Conservation (phyloP, 1,140 invertebrate genomes). For the Contarinia nasturtii region DNA sequence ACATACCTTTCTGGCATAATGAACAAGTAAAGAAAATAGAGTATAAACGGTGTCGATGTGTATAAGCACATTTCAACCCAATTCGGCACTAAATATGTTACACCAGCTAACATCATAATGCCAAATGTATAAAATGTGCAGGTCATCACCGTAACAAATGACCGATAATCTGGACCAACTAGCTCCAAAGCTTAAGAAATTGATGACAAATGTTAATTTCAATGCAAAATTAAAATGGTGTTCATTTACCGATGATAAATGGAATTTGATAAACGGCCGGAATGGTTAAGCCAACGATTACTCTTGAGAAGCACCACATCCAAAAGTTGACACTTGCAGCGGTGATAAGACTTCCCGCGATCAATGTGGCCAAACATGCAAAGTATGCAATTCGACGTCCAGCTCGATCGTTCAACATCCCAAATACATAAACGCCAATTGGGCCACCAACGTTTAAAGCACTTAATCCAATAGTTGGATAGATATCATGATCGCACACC, state of each 20-base stretch:
- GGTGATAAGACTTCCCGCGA: constrained; percentile 57
- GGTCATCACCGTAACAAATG: constrained; percentile 77
- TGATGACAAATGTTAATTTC: neutral
- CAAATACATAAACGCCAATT: constrained; percentile 70
- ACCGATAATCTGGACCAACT: constrained; percentile 75
- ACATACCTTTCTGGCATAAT: constrained; percentile 69
- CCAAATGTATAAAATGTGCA: constrained; percentile 77
- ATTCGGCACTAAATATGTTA: constrained; percentile 64
- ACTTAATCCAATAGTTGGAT: constrained; percentile 64
- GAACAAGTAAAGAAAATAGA: constrained; percentile 71
- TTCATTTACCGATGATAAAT: constrained; percentile 68
- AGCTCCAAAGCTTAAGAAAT: constrained; percentile 55
- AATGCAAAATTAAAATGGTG: neutral
- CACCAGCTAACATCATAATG: constrained; percentile 55
- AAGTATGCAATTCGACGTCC: constrained; percentile 68
- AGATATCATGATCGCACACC: constrained; percentile 66
- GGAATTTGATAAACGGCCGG: constrained; percentile 89
- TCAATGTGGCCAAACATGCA: constrained; percentile 51
- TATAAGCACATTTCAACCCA: constrained; percentile 60
- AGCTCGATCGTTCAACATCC: constrained; percentile 62
- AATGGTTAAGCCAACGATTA: constrained; percentile 69
- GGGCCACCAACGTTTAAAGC: constrained; percentile 67
- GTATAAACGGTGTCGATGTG: constrained; percentile 64
- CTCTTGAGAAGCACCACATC: constrained; percentile 57
- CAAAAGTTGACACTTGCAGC: constrained; percentile 56